These are phyloP conservation scores for Siniperca knerii DNA, from an alignment of 2,113 vertebrate genomes.

Conservation along the genomic window DNA sequence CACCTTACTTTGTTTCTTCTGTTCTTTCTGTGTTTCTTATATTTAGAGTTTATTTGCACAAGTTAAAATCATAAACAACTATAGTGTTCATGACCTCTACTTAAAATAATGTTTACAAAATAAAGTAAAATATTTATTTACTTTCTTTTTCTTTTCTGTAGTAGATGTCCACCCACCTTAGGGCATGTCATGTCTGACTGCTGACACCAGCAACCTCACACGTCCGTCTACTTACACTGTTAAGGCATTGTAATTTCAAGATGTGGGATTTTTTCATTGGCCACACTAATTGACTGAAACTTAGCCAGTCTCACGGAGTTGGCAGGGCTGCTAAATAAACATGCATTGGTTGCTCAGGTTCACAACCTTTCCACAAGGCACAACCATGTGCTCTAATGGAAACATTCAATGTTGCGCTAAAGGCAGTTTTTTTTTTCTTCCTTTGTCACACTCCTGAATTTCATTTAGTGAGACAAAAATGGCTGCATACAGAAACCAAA, in stretches of 20 bases:
- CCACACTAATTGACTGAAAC: slow-evolving; percentile 64
- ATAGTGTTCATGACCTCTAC: neutral
- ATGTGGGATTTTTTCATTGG: slow-evolving; percentile 48
- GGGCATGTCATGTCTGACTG: slow-evolving; percentile 36
- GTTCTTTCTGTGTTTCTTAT: neutral
- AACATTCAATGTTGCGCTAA: slow-evolving; percentile 72
- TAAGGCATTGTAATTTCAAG: slow-evolving; percentile 63
- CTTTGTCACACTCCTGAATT: slow-evolving; percentile 65
- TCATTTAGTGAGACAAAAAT: slow-evolving; percentile 67
- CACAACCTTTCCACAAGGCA: slow-evolving; percentile 75
- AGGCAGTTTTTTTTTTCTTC: slow-evolving; percentile 17
- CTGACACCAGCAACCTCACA: slow-evolving; percentile 55
- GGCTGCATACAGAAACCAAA: slow-evolving; percentile 56
- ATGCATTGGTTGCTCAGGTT: slow-evolving; percentile 78
- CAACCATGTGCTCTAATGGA: slow-evolving; percentile 75
- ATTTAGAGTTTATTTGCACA: neutral
- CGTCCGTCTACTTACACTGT: slow-evolving; percentile 42
- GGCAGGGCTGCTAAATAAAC: slow-evolving; percentile 79
- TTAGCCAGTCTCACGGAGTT: slow-evolving; percentile 59
- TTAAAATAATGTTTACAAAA: neutral
- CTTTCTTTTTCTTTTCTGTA: neutral
- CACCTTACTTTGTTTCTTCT: neutral
- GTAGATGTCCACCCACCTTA: slow-evolving; percentile 7
- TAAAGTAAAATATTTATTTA: neutral
- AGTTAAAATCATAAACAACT: neutral